These are phyloP conservation scores for Cyprinus carpio DNA, from an alignment of 2,113 vertebrate genomes.

Conservation along the genomic window DNA sequence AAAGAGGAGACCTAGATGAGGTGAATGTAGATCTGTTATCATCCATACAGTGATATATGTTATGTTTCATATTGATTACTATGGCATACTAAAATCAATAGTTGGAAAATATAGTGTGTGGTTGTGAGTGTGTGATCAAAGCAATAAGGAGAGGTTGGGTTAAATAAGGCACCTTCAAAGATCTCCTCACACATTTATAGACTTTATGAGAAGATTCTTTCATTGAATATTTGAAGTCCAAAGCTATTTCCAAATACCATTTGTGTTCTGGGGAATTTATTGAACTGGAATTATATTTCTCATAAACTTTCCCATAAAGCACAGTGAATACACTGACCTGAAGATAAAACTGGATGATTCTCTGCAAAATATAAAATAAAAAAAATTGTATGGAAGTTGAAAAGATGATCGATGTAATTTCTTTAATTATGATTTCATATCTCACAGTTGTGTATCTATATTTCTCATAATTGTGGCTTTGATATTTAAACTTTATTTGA, in stretches of 20 bases:
- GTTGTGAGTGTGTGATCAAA: neutral
- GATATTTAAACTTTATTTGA: neutral
- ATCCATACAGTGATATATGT: neutral
- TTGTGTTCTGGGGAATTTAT: neutral
- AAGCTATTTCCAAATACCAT: neutral
- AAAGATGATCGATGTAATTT: neutral
- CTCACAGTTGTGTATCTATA: neutral
- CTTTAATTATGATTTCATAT: neutral
- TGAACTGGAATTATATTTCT: neutral
- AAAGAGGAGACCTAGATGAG: slow-evolving; percentile 31
- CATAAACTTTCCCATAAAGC: neutral
- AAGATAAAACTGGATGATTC: neutral
- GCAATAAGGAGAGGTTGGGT: neutral
- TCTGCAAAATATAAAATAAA: too few relatives aligned
- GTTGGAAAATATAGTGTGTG: neutral
- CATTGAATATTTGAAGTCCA: neutral
- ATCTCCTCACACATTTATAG: slow-evolving; percentile 1
- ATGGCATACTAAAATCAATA: neutral
- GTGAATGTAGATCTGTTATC: neutral
- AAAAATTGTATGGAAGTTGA: neutral
- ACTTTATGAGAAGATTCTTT: neutral
- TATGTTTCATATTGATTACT: neutral
- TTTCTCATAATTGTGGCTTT: neutral
- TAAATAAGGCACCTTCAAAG: neutral
- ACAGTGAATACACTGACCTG: neutral